Conservation (phyloP, 2,888 invertebrate genomes). For the Synanthedon formicaeformis region DNA sequence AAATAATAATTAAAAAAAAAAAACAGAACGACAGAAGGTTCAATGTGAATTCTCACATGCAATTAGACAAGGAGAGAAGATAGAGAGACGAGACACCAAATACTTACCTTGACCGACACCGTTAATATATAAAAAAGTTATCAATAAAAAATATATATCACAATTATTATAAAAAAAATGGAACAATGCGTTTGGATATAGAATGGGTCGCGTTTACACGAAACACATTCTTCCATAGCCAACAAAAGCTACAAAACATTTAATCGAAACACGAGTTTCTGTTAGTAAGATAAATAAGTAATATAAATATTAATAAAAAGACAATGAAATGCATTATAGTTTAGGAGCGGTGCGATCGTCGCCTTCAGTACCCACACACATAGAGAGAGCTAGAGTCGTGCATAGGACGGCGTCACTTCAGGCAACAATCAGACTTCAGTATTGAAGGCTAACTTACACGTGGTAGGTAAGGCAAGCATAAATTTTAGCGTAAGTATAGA, state of each 20-base stretch:
- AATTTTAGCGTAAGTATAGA: conserved; percentile 47
- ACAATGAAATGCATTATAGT: conserved; percentile 57
- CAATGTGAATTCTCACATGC: conserved; percentile 45
- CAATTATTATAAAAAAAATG: conserved; percentile 32
- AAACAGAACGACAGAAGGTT: conserved; percentile 14
- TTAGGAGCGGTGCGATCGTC: conserved; percentile 62
- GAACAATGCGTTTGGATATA: conserved; percentile 46
- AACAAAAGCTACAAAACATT: conserved; percentile 47
- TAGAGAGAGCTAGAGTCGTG: conserved; percentile 27
- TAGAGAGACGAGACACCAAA: conserved; percentile 54
- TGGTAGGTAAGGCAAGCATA: conserved; percentile 55
- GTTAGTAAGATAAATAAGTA: conserved; percentile 35
- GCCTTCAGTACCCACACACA: conserved; percentile 54
- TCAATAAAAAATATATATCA: conserved; percentile 20
- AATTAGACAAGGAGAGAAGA: conserved; percentile 30
- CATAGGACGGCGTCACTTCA: conserved; percentile 46
- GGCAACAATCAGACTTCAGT: conserved; percentile 63
- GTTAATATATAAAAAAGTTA: conserved; percentile 18
- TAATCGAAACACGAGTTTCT: conserved; percentile 22
- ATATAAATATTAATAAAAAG: conserved; percentile 23
- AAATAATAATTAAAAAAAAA: conserved; percentile 22
- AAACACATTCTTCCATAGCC: conserved; percentile 53
- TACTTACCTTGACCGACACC: conserved; percentile 54
- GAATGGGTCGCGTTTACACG: conserved; percentile 8
- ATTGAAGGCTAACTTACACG: conserved; percentile 59